A percentile compares a stretch with the other conserved stretches of the same genome.
Evolutionary conservation across 64 coral and sea anemone genomes (phyloP).

Genomic region (Dendrophyllia cribrosa): DNA sequence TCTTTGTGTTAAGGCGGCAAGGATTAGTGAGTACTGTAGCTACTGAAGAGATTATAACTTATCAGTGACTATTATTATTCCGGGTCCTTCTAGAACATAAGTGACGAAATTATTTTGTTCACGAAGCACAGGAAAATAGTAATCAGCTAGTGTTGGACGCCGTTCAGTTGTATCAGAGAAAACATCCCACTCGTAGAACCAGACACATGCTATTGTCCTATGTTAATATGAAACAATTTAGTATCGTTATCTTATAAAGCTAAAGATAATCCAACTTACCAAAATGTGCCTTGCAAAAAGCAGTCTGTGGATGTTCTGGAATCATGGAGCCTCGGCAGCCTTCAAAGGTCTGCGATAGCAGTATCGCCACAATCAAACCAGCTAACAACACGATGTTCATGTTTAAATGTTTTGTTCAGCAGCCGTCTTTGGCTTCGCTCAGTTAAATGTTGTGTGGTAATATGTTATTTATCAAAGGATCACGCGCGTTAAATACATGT

Average conservation of each 20-base stretch:
- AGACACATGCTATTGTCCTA: too few species aligned
- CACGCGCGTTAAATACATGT: neutral
- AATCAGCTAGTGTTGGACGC: too few species aligned
- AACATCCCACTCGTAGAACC: too few species aligned
- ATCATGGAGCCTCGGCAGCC: neutral
- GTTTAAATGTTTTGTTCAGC: neutral
- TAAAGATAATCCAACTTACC: neutral
- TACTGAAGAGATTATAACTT: neutral
- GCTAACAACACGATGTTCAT: constrained; percentile 5
- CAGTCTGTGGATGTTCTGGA: constrained; percentile 10
- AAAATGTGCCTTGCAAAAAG: constrained; percentile 28
- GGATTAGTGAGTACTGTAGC: neutral
- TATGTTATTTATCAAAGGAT: neutral
- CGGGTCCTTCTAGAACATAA: neutral
- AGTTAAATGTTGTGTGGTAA: neutral
- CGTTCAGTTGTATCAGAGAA: too few species aligned
- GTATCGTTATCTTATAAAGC: too few species aligned
- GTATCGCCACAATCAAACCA: neutral
- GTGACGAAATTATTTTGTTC: neutral
- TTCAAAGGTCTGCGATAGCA: neutral
- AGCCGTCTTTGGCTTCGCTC: neutral
- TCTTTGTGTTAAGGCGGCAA: neutral
- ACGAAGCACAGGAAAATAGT: too few species aligned
- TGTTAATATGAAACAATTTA: too few species aligned
- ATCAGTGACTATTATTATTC: neutral